phyloP scores from a whole-genome alignment of 2,113 vertebrate species.

The Protobothrops mucrosquamatus region DNA sequence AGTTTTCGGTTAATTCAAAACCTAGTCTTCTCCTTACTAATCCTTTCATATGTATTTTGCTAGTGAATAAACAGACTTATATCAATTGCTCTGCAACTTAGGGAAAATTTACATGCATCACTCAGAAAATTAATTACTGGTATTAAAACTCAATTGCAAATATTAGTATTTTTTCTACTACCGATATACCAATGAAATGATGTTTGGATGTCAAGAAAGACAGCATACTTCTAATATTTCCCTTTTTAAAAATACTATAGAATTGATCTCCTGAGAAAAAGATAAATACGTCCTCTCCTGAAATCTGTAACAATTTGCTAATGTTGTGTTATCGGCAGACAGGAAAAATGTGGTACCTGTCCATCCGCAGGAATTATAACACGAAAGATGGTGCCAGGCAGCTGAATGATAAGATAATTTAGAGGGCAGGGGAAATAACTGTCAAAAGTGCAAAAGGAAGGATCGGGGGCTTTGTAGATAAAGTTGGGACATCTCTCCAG shows the following conservation, averaged over 20 bases:
- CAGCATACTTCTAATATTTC: not conserved
- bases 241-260: not conserved
- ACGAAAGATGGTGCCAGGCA: not conserved
- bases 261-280: not conserved
- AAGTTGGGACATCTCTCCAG: not conserved
- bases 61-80: not conserved
- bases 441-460: not conserved
- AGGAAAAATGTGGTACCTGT: slow-evolving; percentile 1
- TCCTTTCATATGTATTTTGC: not conserved
- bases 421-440: not conserved
- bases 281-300: not conserved
- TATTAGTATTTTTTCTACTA: not conserved
- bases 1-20: not conserved
- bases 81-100: not conserved
- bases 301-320: not conserved
- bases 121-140: not conserved
- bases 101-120: not conserved
- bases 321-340: slow-evolving; percentile 13
- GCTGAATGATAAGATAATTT: slow-evolving; percentile 10
- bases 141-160: not conserved
- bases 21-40: not conserved
- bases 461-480: slow-evolving; percentile 10
- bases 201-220: not conserved
- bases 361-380: not conserved
- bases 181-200: not conserved